Base-by-base conservation (phyloP, 2,113 vertebrate species). In the Thalassarche chlororhynchos region DNA sequence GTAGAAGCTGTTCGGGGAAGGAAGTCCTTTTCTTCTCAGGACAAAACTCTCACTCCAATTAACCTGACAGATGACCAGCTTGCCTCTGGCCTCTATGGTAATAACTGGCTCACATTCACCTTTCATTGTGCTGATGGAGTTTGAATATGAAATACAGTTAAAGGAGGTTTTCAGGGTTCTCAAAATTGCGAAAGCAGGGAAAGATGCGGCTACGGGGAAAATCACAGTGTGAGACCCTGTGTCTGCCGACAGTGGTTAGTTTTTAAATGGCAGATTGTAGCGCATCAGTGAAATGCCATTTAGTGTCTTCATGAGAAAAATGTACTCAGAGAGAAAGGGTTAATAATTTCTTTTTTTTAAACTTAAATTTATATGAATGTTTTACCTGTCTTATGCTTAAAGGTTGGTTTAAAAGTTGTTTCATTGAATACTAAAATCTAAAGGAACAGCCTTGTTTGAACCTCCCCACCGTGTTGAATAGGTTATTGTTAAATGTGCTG, bases 41-140 rank as follows among this genome's bases (percentile, higher is more conserved):
- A 98, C 66, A 98, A 96, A 42, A 81, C 96, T 5, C 96, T 98
- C 0, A 21, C 98, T 95, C 97, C 98, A 92, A 98, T 99, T 98
- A 99, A 98, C 87, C 97, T 98, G 23, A 99, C 99, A 90, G 98
- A 99, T 97, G 98, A 99, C 94, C 99, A 99, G 95, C 98, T 99
- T 98, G 98, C 99, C 12, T 98, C 98, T 78, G 98, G 99, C 34
- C 98, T 99, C 26, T 98, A 98, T 71, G 99, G 99, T 99, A 98
- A 97, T 87, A 46, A 65, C 47, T 89, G 78, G 8, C 32, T 87
- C 4, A 26, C 57, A 23, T 47, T 82, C 34, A n/a, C 20, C 21
- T 95, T 92, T 92, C n/a, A 14, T 95, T 4, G 0, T 70, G 9
- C 40, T 58, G 42, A 19, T 86, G 55, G 75, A 84, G 52, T 90